A percentile compares a stretch with the other conserved stretches of the same genome.
phyloP scores from a whole-genome alignment of 2,888 invertebrate genomes.

The Agapostemon virescens region DNA sequence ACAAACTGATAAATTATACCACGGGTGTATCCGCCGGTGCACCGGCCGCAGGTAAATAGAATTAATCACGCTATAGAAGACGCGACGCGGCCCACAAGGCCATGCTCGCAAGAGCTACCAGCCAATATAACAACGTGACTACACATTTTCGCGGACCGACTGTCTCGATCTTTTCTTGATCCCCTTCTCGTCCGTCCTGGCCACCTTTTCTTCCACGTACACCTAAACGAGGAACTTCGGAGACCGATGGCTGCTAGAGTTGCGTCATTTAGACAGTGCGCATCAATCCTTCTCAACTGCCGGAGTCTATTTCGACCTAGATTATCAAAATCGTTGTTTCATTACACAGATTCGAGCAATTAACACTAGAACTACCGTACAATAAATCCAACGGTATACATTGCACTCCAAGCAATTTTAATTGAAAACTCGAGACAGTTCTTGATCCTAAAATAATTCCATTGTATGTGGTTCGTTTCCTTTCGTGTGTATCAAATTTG shows the following conservation, averaged over 20 bases:
- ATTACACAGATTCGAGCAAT: too few relatives aligned
- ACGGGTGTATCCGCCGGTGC: conserved; percentile 66
- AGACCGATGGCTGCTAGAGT: background rate
- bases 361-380: too few relatives aligned
- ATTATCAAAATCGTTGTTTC: too few relatives aligned
- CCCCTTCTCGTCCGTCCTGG: background rate
- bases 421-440: too few relatives aligned
- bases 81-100: conserved; percentile 46
- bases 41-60: conserved; percentile 73
- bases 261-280: background rate
- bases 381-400: too few relatives aligned
- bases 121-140: conserved; percentile 76
- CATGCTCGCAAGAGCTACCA: conserved; percentile 60
- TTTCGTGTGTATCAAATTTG: too few relatives aligned
- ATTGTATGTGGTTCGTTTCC: too few relatives aligned
- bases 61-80: conserved; percentile 72
- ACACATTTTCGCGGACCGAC: conserved; percentile 65
- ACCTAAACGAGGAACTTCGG: background rate
- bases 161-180: conserved; percentile 18
- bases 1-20: conserved; percentile 73
- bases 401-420: too few relatives aligned
- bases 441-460: too few relatives aligned
- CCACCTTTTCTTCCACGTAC: background rate
- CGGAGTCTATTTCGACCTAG: too few relatives aligned
- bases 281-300: too few relatives aligned